A percentile compares a stretch with the other conserved stretches of the same genome.
Conservation (phyloP, 2,888 invertebrate species). For the Synanthedon myopaeformis region DNA sequence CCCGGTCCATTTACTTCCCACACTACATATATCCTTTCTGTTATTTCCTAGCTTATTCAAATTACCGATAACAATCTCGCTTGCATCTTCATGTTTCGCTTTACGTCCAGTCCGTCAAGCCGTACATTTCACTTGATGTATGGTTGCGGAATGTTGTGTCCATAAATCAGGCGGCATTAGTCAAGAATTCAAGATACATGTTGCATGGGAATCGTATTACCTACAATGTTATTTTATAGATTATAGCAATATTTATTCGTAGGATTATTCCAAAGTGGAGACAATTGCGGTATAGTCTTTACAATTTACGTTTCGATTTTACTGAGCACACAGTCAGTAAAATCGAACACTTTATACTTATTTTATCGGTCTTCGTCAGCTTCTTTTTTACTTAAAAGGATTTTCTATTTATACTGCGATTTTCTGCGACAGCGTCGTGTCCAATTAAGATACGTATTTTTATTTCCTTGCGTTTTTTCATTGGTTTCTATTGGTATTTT, state of each 20-base stretch:
- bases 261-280: not conserved
- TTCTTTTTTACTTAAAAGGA: not conserved
- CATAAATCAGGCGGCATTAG: not conserved
- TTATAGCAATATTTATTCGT: too few relatives aligned
- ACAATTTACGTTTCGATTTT: not conserved
- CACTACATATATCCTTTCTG: constrained; percentile 7
- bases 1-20: constrained; percentile 35
- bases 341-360: not conserved
- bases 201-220: not conserved
- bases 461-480: constrained; percentile 2
- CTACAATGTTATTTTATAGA: not conserved
- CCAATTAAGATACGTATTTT: constrained; percentile 5
- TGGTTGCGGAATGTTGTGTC: not conserved
- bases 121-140: not conserved
- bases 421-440: constrained; percentile 1
- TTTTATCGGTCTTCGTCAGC: not conserved
- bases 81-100: not conserved
- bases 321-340: not conserved
- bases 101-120: not conserved
- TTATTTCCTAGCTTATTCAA: constrained; percentile 2
- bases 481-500: constrained; percentile 1
- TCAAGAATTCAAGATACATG: not conserved
- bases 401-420: not conserved
- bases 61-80: constrained; percentile 5
- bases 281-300: not conserved